These are phyloP conservation scores for Mixornis gularis DNA, from an alignment of 2,113 vertebrate species.

Conservation along the genomic window DNA sequence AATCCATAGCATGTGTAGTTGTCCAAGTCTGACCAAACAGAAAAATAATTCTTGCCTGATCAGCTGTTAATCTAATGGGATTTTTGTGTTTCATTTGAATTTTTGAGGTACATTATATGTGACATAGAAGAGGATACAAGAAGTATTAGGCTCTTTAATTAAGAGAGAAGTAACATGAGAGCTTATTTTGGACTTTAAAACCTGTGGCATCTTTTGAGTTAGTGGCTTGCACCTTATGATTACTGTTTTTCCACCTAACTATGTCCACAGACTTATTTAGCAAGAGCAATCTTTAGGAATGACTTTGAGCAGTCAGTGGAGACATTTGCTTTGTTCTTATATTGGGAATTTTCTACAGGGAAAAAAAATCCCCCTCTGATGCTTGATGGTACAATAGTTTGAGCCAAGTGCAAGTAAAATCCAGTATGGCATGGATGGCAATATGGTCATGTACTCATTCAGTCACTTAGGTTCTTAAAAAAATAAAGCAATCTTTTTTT, in stretches of 20 bases:
- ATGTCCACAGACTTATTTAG: background rate
- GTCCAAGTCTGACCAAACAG: conserved; percentile 26
- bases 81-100: background rate
- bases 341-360: background rate
- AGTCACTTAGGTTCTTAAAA: background rate
- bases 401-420: background rate
- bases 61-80: background rate
- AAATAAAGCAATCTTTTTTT: background rate
- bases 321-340: background rate
- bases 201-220: background rate
- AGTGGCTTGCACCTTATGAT: background rate
- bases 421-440: background rate
- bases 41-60: conserved; percentile 13
- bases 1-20: conserved; percentile 44
- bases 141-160: background rate
- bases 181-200: background rate
- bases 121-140: background rate
- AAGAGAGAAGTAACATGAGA: background rate
- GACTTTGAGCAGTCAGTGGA: background rate
- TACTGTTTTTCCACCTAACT: background rate
- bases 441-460: background rate
- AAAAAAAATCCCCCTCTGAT: background rate
- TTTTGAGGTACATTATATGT: background rate
- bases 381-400: background rate
- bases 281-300: background rate